Evolutionary conservation across 2,113 vertebrate genomes (phyloP), one percentile per base, ranked within the genome.

Genomic region (Spheniscus mendiculus): DNA sequence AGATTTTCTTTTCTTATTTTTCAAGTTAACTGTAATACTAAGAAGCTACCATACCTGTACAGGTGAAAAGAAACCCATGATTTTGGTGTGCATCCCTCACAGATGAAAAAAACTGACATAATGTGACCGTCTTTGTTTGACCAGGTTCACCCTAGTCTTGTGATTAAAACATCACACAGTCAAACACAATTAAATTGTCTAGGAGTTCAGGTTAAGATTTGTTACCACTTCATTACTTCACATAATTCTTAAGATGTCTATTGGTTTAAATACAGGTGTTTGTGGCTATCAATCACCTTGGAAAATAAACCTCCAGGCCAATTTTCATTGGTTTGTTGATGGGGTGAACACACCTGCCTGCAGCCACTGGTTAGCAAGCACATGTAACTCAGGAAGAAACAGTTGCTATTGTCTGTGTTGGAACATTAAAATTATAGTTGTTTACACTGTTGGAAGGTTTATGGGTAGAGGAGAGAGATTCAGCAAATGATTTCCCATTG

Each of bases 211-310:
- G 89, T 70, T 96, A 97, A 98, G 94, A 96, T 97, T 90, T 92
- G 82, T 94, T 93, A 36, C 72, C 79, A 82, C 63, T 97, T 96
- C 96, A 95, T 95, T 97, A 87, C 89, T 96, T 95, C 55, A 14
- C 47, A 77, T 91, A 96, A 94, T 97, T 98, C 97, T 98, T 98
- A 90, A 97, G 94, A 95, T 93, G n/a, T 40, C 94, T 97, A 58
- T 97, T 98, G 50, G 95, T 97, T 97, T 97, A 96, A 96, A 96
- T 97, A 98, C 98, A 99, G 98, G 98, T 98, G 98, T 98, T 98
- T 97, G 95, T 92, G 50, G 95, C 95, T 98, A 96, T 97, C 96
- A 97, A 97, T 97, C 98, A 98, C 97, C 59, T 56, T 72, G 55
- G 80, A 74, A 86, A 89, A 89, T 7, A 88, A 90, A 96, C 73